These are phyloP conservation scores for Liopterus haemorrhoidalis DNA, from an alignment of 2,888 invertebrate genomes.

Conservation along the genomic window DNA sequence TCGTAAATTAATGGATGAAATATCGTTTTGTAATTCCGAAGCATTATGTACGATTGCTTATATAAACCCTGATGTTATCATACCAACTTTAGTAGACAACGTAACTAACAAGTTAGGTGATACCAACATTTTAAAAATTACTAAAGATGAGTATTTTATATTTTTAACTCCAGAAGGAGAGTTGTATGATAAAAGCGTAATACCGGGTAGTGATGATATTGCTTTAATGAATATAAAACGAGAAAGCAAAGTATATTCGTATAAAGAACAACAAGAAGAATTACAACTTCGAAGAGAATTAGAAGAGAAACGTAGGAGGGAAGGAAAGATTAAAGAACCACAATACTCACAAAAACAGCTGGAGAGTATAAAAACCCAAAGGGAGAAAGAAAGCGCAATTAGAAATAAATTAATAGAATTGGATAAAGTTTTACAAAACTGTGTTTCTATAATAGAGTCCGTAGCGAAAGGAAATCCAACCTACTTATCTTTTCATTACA, in stretches of 20 bases:
- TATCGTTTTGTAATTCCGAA: too few relatives aligned
- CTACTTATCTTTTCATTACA: constrained; percentile 51
- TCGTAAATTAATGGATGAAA: not conserved
- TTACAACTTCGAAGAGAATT: constrained; percentile 85
- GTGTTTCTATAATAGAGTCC: constrained; percentile 49
- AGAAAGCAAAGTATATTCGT: constrained; percentile 94
- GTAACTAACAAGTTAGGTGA: constrained; percentile 59
- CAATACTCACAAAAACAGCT: constrained; percentile 83
- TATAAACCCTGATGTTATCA: constrained; percentile 58
- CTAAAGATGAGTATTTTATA: constrained; percentile 73
- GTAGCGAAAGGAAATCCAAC: constrained; percentile 51
- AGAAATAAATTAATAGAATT: constrained; percentile 58
- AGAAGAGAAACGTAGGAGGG: constrained; percentile 77
- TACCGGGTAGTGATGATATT: constrained; percentile 55
- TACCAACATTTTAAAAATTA: constrained; percentile 62
- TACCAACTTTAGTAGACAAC: constrained; percentile 58
- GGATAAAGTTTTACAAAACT: constrained; percentile 43
- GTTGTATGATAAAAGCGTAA: constrained; percentile 80
- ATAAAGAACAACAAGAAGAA: constrained; percentile 94
- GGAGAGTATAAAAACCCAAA: constrained; percentile 80
- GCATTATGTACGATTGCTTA: constrained; percentile 65
- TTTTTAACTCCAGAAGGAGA: constrained; percentile 83
- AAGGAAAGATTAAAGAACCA: constrained; percentile 70
- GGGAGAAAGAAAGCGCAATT: constrained; percentile 76
- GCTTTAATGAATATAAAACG: constrained; percentile 75